Base-by-base conservation (phyloP, 2,113 vertebrate species). In the Dasyurus viverrinus region DNA sequence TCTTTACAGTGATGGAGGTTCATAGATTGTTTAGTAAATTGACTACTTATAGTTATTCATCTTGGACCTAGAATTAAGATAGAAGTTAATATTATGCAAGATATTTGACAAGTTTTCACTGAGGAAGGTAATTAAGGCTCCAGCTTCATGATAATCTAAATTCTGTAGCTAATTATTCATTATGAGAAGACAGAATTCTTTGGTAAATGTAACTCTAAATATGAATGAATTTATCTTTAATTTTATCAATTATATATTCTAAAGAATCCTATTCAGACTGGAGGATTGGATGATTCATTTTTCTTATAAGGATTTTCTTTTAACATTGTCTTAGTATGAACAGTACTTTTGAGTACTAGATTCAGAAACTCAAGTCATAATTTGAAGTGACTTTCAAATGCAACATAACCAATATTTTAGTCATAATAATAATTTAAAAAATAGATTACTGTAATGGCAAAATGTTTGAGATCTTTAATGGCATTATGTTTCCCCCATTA, bases 11-110 rank as follows among this genome's bases (percentile, higher is more conserved):
- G 4, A 53, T 89, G 60, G 8, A 0, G 60, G 7, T 96, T 91
- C 6, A 89, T 22, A 60, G 30, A 52, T 36, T 96, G 19, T 84
- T 84, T 84, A 84, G 4, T 23, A 7, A 84, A 84, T 84, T 84
- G n/a, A 19, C 7, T 42, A 36, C n/a, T 6, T 22, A 23, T 23
- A 93, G 1, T 91, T 94, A 90, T 92, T 95, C 89, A 57, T 47
- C 68, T 92, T 92, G 94, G 53, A 84, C 22, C 94, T 53, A 92
- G 22, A 8, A 76, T 94, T 93, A 92, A 96, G 50, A 54, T 12
- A 50, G 25, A 54, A 84, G 14, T 16, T 93, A 95, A 92, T 54
- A 53, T 30, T 60, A 52, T 8, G 14, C 60, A 93, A 10, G 5
- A 47, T 53, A 68, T 94, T 52, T 4, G 92, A 90, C 93, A 42